Conservation (phyloP, 2,113 vertebrate species). For the Bombycilla garrulus region DNA sequence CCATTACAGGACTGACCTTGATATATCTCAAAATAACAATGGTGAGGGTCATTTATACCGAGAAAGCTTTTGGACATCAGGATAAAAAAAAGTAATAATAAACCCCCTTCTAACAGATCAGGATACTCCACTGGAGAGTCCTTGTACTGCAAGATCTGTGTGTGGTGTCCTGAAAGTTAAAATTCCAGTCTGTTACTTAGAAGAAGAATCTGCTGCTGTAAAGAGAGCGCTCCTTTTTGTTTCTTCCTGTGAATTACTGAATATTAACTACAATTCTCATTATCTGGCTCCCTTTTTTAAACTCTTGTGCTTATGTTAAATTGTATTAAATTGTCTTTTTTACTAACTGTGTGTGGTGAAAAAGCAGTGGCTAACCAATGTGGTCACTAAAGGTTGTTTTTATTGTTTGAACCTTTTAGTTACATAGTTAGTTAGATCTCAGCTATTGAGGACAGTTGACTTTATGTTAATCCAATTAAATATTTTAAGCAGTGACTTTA, state of each 20-base stretch:
- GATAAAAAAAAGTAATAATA: background rate
- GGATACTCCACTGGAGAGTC: constrained; percentile 2
- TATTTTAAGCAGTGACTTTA: background rate
- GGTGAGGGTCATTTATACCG: background rate
- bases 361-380: background rate
- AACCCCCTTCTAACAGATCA: background rate
- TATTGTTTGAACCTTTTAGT: constrained; percentile 17
- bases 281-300: background rate
- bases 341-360: background rate
- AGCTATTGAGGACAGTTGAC: background rate
- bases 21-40: background rate
- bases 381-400: background rate
- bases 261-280: background rate
- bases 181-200: constrained; percentile 14
- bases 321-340: background rate
- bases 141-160: background rate
- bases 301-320: background rate
- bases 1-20: constrained; percentile 11
- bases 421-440: background rate
- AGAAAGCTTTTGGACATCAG: constrained; percentile 3
- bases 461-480: constrained; percentile 16
- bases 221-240: background rate
- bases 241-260: background rate
- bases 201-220: background rate
- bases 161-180: background rate